Evolutionary conservation across 2,888 invertebrate genomes (phyloP).

Genomic region (Pollenia angustigena): DNA sequence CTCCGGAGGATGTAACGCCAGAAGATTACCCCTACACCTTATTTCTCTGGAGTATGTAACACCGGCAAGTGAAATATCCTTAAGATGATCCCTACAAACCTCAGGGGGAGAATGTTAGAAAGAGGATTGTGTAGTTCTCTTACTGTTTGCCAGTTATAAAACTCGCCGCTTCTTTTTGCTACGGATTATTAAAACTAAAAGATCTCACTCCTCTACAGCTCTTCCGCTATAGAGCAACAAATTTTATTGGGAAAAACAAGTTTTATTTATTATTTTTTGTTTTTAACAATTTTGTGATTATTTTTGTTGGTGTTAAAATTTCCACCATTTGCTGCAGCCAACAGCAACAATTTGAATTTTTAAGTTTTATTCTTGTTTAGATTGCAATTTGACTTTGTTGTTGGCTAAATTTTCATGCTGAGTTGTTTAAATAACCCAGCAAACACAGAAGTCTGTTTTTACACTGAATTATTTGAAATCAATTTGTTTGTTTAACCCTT

Average conservation of each 20-base stretch:
- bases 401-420: slow-evolving; percentile 17
- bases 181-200: background rate
- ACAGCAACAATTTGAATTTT: slow-evolving; percentile 50
- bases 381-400: slow-evolving; percentile 30
- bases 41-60: too few relatives aligned
- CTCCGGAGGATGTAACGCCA: too few relatives aligned
- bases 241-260: slow-evolving; percentile 54
- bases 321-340: slow-evolving; percentile 61
- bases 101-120: too few relatives aligned
- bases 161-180: too few relatives aligned
- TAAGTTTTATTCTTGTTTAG: slow-evolving; percentile 64
- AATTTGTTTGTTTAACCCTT: too few relatives aligned
- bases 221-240: slow-evolving; percentile 20
- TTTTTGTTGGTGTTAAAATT: slow-evolving; percentile 44
- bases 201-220: background rate
- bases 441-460: too few relatives aligned
- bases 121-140: too few relatives aligned
- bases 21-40: too few relatives aligned
- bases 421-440: background rate
- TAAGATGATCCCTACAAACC: too few relatives aligned
- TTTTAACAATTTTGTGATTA: background rate
- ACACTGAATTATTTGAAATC: too few relatives aligned
- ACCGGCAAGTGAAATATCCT: too few relatives aligned
- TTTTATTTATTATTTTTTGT: slow-evolving; percentile 28
- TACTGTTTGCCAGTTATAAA: too few relatives aligned